Evolutionary conservation across 2,888 invertebrate species (phyloP), one percentile per base, ranked within the genome.

Genomic region (Leptogaster cylindrica): DNA sequence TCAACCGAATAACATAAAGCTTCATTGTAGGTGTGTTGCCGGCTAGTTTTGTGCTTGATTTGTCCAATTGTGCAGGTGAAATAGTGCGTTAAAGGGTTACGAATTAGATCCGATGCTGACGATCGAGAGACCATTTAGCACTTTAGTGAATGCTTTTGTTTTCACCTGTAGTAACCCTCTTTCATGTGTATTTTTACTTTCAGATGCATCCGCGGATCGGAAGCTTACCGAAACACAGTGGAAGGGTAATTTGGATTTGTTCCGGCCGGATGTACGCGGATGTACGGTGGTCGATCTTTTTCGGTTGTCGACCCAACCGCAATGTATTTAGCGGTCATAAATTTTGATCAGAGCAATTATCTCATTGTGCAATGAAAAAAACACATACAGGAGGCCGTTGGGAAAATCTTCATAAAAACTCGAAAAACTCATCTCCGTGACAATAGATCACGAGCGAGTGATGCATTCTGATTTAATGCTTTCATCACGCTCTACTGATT

Each of bases 261-360:
- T 55, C 55, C 23, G 5, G 10, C 1, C 20, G 44, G 25, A 10
- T 25, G 52, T 46, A 36, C 10, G 65, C 68, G 68, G 69, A 69
- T 58, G 64, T 69, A 69, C 69, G 69, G 67, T 67, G 63, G 61
- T 18, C 67, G 67, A 67, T 69, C 69, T 28, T 63, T 44, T 50
- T 69, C 67, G 69, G 69, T 69, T 69, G 65, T 69, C 67, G 69
- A 69, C 69, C 69, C 52, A 66, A 50, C n/a, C 18, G 31, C 44
- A 33, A 3, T 20, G 46, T 16, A 20, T 20, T 16, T 6, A 18
- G 51, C 20, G 51, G 16, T 48, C 28, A 64, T 64, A 64, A 48
- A 64, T 64, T 64, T 64, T 48, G 61, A 61, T 61, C 44, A 16
- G 10, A 31, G 61, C 28, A 61, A 61, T 61, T 61, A 61, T 61